Base-by-base conservation (phyloP, 2,888 invertebrate genomes). In the Tetropium fuscum region DNA sequence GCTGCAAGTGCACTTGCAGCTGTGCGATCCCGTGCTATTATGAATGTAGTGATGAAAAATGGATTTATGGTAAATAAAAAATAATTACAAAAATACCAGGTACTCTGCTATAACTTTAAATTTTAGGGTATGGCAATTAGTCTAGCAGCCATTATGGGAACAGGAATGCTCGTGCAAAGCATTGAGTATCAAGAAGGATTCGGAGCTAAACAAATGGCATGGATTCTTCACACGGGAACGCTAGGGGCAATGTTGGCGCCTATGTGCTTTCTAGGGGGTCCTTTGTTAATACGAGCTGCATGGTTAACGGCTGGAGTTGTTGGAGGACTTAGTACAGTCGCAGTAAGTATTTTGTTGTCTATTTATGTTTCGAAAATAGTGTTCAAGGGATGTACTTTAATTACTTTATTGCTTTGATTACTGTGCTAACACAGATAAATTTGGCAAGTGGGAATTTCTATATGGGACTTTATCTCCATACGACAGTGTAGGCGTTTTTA, bases 251-350 rank as follows among this genome's bases (percentile, higher is more conserved):
- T 97, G 22, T 84, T 99, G 32, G 98, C 98, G 2, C 98, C 98
- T 0, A 78, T 99, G 51, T 94, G 94, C 75, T 86, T 97, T 71
- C 81, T 98, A 4, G 98, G 98, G 3, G 99, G 99, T 0, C 95
- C 98, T 0, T 81, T 97, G 16, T 81, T 98, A 7, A 83, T 92
- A 8, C 86, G 96, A 69, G 99, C 98, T 57, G 97, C 96, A 19
- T 88, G 90, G 87, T 97, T 96, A 79, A 99, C 98, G 0, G 97
- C 95, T 47, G 98, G 98, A 38, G 88, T 98, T 62, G 94, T 97
- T 47, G 97, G 96, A 72, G 97, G 98, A 1, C 84, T 99, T 44
- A 97, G 97, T 56, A 88, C 96, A 2, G 87, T 98, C 34, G 98
- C 98, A 1, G 89, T 81, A 72, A 77, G 76, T 78, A 10, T 18